A percentile compares a stretch with the other conserved stretches of the same genome.
Conservation (phyloP, 2,113 vertebrate species). For the Oreocharis arfaki region DNA sequence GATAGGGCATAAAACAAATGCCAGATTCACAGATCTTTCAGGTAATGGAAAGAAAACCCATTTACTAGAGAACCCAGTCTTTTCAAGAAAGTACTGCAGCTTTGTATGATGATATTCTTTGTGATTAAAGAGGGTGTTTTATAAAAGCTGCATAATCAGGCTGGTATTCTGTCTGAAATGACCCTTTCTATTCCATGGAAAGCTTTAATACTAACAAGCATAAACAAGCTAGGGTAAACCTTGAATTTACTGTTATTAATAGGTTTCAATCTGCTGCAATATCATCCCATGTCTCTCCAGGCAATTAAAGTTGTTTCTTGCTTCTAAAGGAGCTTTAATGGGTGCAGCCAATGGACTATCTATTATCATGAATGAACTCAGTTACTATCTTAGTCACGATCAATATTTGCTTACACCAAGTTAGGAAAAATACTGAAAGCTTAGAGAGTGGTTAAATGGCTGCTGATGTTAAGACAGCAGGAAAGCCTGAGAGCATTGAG, state of each 20-base stretch:
- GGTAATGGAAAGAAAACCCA: background rate
- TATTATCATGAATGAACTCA: slow-evolving; percentile 67
- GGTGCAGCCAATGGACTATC: slow-evolving; percentile 58
- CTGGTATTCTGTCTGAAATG: background rate
- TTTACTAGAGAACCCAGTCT: background rate
- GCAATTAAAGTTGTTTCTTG: slow-evolving; percentile 62
- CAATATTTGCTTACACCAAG: slow-evolving; percentile 68
- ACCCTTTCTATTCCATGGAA: background rate
- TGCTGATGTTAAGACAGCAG: slow-evolving; percentile 28
- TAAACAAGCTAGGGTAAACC: slow-evolving; percentile 34
- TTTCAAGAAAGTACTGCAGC: background rate
- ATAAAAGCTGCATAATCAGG: background rate
- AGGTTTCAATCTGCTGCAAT: slow-evolving; percentile 31
- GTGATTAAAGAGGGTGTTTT: background rate
- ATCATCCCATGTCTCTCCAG: slow-evolving; percentile 27
- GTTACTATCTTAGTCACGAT: slow-evolving; percentile 62
- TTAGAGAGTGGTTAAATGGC: slow-evolving; percentile 43
- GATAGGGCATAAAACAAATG: background rate
- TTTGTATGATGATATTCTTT: background rate
- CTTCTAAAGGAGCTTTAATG: slow-evolving; percentile 62
- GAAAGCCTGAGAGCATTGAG: slow-evolving; percentile 9
- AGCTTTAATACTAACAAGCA: slow-evolving; percentile 22
- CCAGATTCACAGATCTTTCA: background rate
- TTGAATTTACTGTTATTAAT: slow-evolving; percentile 60
- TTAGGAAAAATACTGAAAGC: slow-evolving; percentile 62